Conservation (phyloP, 2,888 invertebrate genomes). For the Dexiosoma caninum region DNA sequence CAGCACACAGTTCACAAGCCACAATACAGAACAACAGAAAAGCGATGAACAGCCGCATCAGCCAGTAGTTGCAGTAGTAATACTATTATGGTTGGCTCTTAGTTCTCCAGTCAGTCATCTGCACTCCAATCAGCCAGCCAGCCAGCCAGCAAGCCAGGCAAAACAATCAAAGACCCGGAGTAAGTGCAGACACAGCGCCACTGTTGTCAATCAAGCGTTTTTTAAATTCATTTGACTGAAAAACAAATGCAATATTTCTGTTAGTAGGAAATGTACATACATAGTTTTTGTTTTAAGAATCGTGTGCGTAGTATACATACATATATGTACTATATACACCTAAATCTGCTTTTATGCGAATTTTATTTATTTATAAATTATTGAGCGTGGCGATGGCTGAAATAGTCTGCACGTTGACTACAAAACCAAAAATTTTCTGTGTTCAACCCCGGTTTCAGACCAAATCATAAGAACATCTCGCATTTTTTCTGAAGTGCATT, state of each 20-base stretch:
- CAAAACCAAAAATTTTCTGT: no score
- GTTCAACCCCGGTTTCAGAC: no score
- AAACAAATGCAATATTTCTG: neutral
- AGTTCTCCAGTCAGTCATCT: slow-evolving; percentile 37
- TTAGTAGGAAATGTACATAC: no score
- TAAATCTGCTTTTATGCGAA: no score
- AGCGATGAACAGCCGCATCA: slow-evolving; percentile 31
- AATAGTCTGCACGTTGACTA: no score
- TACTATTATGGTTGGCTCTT: slow-evolving; percentile 41
- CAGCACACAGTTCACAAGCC: slow-evolving; percentile 13
- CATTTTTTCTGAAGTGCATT: no score
- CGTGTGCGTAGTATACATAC: no score
- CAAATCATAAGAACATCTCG: no score
- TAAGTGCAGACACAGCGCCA: slow-evolving; percentile 31
- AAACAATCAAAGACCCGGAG: slow-evolving; percentile 13
- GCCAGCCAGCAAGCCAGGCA: slow-evolving; percentile 4
- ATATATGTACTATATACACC: no score
- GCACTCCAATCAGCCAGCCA: slow-evolving; percentile 37
- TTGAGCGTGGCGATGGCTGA: no score
- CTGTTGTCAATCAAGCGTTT: neutral
- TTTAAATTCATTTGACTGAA: neutral
- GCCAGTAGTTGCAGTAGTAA: slow-evolving; percentile 29
- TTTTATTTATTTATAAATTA: no score
- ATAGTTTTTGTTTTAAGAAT: no score
- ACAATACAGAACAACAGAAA: slow-evolving; percentile 25